Base-by-base conservation (phyloP, 2,888 invertebrate species). In the Agrotis clavis region DNA sequence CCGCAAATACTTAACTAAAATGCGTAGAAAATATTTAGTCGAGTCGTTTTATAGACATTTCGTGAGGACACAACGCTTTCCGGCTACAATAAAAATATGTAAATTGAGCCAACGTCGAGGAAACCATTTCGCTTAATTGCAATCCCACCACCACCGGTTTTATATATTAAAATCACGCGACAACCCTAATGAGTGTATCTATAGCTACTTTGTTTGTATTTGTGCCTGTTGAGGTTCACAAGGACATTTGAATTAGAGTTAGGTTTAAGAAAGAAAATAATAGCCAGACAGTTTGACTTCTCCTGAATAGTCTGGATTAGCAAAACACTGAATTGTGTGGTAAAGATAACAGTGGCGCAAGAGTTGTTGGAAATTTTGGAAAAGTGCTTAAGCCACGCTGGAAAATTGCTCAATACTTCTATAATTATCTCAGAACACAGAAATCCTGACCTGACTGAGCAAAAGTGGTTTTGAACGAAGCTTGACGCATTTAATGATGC, bases 111-210 rank as follows among this genome's bases (percentile, higher is more conserved):
- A 71, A 73, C 81, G 79, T 71, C 75, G 75, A 83, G 87, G 87
- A 89, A 86, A 84, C 85, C 83, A 87, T 91, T 91, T 80, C 84
- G 85, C 88, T 89, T 90, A 90, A 91, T 91, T 91, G 90, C 88
- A 81, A 86, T 74, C 80, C 81, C 73, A 82, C 85, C 81, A 76
- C 81, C 79, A 68, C 69, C 80, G 85, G 81, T 87, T 86, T 25
- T 86, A 87, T 88, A 87, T 87, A 88, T 87, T 87, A 87, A 89
- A 87, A 90, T 90, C 89, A 90, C 88, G 89, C 90, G 86, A 90
- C 88, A 87, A 72, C 77, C 80, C 82, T 88, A 90, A 90, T 90
- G 89, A 89, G 83, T 75, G 65, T 65, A 71, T 79, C 75, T 82
- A 76, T 83, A 70, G 53, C 54, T 75, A 63, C 48, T 56, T 61